Evolutionary conservation across 2,888 invertebrate species (phyloP), one percentile per base, ranked within the genome.

Genomic region (Bursaphelenchus okinawaensis): DNA sequence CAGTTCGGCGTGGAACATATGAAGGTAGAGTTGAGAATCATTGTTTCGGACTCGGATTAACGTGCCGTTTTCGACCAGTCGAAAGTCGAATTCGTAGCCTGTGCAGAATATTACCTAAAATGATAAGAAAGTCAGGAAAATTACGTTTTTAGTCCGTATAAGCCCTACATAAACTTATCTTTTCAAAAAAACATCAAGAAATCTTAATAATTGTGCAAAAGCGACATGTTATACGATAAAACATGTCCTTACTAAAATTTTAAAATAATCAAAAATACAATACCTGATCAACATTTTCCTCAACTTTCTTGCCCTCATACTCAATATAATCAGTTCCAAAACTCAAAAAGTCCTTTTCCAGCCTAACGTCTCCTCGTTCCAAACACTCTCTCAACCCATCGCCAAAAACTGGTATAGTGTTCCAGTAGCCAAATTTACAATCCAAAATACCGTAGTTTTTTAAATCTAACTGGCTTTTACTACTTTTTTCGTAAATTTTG

Each of bases 331-430:
- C 65, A 19, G 72, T 73, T 12, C 71, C 71, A 67, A 80, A 77
- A 22, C 68, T 66, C 50, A 71, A 65, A 55, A 80, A 70, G 56
- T 76, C 56, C n/a, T 64, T 62, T 55, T 68, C 57, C 23, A 74
- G 52, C 24, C 59, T 51, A 20, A 73, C 50, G 9, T 60, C 61
- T 4, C 74, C 74, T 12, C 75, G 79, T 68, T 84, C 77, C 50
- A 85, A 82, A 28, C 84, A 78, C 60, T 82, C 79, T 0, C 84
- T 84, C 7, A 85, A 75, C 27, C 84, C 84, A 68, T 85, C 85
- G 64, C 83, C 84, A 62, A 85, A 68, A 3, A 65, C 66, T 4
- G 60, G 60, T 12, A 59, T 40, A 20, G 60, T 59, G 23, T 31
- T 23, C 60, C 40, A 40, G 6, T 40, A 40, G 3, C 40, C 40